A percentile compares a stretch with the other conserved stretches of the same genome.
phyloP scores from a whole-genome alignment of 2,888 invertebrate species.

The Ctenicera cuprea region DNA sequence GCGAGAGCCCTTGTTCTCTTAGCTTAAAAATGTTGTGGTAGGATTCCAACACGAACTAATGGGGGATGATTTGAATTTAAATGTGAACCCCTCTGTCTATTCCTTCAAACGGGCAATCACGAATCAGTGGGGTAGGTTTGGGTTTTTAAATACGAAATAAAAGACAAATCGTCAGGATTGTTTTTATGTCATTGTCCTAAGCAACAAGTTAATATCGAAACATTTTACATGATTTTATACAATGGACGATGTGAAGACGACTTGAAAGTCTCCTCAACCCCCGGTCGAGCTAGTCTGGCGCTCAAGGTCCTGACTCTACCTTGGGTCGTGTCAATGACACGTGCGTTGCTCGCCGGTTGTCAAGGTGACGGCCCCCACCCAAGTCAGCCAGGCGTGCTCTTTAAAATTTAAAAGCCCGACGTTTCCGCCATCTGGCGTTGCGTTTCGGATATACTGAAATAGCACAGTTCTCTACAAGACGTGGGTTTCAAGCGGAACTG shows the following conservation, averaged over 20 bases:
- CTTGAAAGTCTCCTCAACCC: slow-evolving; percentile 18
- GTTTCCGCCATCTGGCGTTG: slow-evolving; percentile 58
- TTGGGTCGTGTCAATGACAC: slow-evolving; percentile 73
- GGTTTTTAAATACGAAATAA: background rate
- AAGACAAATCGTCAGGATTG: background rate
- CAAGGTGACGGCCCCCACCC: slow-evolving; percentile 67
- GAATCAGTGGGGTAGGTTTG: slow-evolving; percentile 12
- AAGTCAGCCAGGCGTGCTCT: slow-evolving; percentile 46
- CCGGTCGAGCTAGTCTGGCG: slow-evolving; percentile 45
- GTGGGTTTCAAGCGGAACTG: slow-evolving; percentile 3
- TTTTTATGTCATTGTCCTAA: background rate
- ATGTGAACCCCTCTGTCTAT: background rate
- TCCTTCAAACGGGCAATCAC: background rate
- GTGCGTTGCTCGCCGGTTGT: slow-evolving; percentile 68
- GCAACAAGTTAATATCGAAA: background rate
- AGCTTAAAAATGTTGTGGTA: background rate
- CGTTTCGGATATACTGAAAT: background rate
- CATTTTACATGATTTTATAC: background rate
- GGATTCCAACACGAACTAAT: background rate
- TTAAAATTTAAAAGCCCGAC: slow-evolving; percentile 40
- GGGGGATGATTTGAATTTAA: background rate
- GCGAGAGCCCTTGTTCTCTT: background rate
- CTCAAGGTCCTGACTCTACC: slow-evolving; percentile 72
- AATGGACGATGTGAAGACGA: background rate
- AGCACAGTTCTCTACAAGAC: background rate